Percentiles rank a stretch among this genome's conserved stretches.
These are phyloP conservation scores for Emydocephalus ijimae DNA, from an alignment of 2,113 vertebrate species.

Conservation along the genomic window DNA sequence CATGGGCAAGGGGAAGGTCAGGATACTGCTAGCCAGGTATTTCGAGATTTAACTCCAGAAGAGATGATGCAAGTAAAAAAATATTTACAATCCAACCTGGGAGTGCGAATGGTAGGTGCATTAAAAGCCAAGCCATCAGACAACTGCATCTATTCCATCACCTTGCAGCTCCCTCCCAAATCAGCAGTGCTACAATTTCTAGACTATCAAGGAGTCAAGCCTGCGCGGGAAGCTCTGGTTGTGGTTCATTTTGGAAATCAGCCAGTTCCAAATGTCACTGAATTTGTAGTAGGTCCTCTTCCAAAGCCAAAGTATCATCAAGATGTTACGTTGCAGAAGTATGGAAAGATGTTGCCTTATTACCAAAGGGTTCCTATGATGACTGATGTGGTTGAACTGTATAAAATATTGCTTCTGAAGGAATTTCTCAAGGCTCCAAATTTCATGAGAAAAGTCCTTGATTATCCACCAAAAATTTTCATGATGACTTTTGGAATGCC, in stretches of 20 bases:
- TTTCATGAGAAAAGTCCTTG: slow-evolving; percentile 36
- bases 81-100: not conserved
- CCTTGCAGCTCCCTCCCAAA: slow-evolving; percentile 9
- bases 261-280: not conserved
- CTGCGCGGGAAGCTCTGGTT: not conserved
- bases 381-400: not conserved
- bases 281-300: slow-evolving; percentile 2
- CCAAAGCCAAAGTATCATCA: slow-evolving; percentile 5
- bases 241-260: slow-evolving; percentile 11
- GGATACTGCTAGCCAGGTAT: not conserved
- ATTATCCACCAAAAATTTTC: not conserved
- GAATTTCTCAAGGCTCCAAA: slow-evolving; percentile 25
- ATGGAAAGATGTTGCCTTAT: slow-evolving; percentile 3
- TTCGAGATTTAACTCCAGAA: not conserved
- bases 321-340: slow-evolving; percentile 3
- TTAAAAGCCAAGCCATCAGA: not conserved
- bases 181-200: not conserved
- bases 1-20: not conserved
- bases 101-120: not conserved
- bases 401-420: not conserved
- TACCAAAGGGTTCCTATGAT: not conserved
- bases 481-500: not conserved
- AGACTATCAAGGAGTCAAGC: not conserved
- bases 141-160: slow-evolving; percentile 8
- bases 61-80: not conserved